Percentiles rank a stretch among this genome's conserved stretches.
Evolutionary conservation across 2,888 invertebrate genomes (phyloP).

Genomic region (Hymenopus coronatus): DNA sequence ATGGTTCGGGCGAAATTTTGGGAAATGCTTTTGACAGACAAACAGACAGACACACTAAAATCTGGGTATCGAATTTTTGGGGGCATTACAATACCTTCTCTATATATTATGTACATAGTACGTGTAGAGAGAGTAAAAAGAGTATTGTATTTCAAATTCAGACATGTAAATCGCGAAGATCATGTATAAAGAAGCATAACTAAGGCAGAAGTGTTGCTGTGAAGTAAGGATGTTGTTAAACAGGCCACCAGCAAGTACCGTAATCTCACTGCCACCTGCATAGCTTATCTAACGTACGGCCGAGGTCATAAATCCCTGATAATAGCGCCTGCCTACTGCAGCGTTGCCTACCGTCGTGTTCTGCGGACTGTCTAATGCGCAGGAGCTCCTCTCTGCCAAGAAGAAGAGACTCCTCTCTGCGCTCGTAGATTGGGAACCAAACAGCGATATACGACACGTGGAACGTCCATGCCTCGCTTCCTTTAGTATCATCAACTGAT

Average conservation of each 20-base stretch:
- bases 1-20: too few relatives aligned
- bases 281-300: conserved; percentile 43
- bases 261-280: conserved; percentile 37
- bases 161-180: too few relatives aligned
- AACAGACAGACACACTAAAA: too few relatives aligned
- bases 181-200: background rate
- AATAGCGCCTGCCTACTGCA: conserved; percentile 41
- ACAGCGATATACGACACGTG: background rate
- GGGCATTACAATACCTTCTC: too few relatives aligned
- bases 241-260: background rate
- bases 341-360: background rate
- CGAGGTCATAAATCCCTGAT: conserved; percentile 48
- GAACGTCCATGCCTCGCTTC: background rate
- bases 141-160: too few relatives aligned
- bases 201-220: background rate
- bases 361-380: background rate
- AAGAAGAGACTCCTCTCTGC: too few relatives aligned
- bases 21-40: too few relatives aligned
- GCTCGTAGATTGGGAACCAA: too few relatives aligned
- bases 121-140: too few relatives aligned
- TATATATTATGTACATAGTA: too few relatives aligned
- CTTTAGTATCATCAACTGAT: too few relatives aligned
- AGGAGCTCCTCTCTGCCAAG: background rate
- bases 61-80: too few relatives aligned
- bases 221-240: background rate